These are phyloP conservation scores for Albula glossodonta DNA, from an alignment of 2,113 vertebrate genomes.

Conservation along the genomic window DNA sequence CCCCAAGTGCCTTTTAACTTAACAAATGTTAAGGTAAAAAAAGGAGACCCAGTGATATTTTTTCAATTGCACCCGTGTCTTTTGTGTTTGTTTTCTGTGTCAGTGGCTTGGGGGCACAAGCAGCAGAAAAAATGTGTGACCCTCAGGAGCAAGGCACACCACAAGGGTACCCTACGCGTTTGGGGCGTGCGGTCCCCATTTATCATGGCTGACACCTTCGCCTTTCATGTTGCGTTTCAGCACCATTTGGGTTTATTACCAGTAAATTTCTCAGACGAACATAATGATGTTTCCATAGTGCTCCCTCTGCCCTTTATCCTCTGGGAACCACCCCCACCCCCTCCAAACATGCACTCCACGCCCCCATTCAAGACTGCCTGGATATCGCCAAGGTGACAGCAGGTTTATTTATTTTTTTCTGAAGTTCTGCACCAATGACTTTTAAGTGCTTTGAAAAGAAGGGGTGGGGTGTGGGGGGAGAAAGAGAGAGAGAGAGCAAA, in stretches of 20 bases:
- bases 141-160: constrained; percentile 35
- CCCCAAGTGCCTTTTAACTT: background rate
- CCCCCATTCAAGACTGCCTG: constrained; percentile 57
- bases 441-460: constrained; percentile 47
- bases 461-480: constrained; percentile 25
- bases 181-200: constrained; percentile 62
- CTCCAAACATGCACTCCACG: background rate
- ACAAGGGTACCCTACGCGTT: constrained; percentile 67
- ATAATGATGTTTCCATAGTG: constrained; percentile 68
- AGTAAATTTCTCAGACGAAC: constrained; percentile 60
- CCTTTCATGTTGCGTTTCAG: constrained; percentile 46
- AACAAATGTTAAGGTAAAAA: background rate
- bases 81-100: background rate
- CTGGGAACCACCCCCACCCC: constrained; percentile 47
- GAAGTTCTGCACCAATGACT: constrained; percentile 50
- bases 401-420: constrained; percentile 21
- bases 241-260: constrained; percentile 72
- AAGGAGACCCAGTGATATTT: background rate
- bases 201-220: constrained; percentile 65
- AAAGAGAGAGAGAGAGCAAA: background rate
- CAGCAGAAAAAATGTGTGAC: background rate
- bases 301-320: constrained; percentile 52
- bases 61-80: background rate
- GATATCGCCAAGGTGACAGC: constrained; percentile 64
- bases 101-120: background rate